Evolutionary conservation across 2,888 invertebrate genomes (phyloP), one percentile per base, ranked within the genome.

Genomic region (Vandiemenella viatica): DNA sequence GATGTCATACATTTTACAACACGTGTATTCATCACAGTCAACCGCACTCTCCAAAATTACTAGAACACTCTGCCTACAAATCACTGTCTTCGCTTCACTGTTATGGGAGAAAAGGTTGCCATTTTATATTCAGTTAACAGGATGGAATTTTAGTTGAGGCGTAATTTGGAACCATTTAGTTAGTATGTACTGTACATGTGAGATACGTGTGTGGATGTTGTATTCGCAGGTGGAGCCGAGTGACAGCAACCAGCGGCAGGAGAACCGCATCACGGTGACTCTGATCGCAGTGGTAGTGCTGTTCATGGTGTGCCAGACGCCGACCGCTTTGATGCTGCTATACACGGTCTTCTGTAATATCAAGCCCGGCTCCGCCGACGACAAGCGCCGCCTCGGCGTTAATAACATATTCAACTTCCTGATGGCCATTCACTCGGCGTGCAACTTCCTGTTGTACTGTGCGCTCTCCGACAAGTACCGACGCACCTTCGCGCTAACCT

Each of bases 391-490:
- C 26, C 60, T 62, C 5, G 76, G 74, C 44, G 66, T 80, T n/a
- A 81, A 80, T 18, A 83, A 83, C 65, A 70, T 84, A 41, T 79
- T 77, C 62, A 85, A 86, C 62, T 69, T 83, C 42, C 66, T 85
- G 49, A 72, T 79, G 18, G 74, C 78, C 50, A 66, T 84, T 49
- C 84, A 85, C 66, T 80, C 83, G 6, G 78, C 84, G 0, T 76
- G 77, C 44, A 86, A 86, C 67, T 86, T 86, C 65, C 68, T 86
- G 56, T 69, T 86, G 51, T 86, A 85, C 63, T 83, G 83, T 57
- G 77, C 79, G 42, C 74, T 87, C 61, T 82, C 81, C 55, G 79
- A 79, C 60, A 79, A 81, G 59, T 85, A 83, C 65, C 70, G 83
- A 41, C 72, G 72, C 56, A 81, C 80, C 3, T 67, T 68, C 55